Base-by-base conservation (phyloP, 1,140 invertebrate genomes). In the Macrosteles quadrilineatus region DNA sequence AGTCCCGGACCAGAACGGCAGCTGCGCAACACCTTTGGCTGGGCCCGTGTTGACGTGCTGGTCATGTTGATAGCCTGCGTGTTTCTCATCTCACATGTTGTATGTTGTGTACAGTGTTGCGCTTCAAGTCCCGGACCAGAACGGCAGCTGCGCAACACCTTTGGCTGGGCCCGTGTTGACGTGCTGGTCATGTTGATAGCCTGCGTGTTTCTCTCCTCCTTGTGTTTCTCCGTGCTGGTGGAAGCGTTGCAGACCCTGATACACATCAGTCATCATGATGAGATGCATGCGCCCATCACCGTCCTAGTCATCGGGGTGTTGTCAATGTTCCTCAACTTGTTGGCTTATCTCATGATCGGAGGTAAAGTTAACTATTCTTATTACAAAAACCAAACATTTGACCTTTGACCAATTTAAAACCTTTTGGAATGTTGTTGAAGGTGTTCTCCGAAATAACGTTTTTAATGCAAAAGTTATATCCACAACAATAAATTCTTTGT, bases 91-190 rank as follows among this genome's bases (percentile, higher is more conserved):
- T n/a, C n/a, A n/a, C n/a, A n/a, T n/a, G n/a, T n/a, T n/a, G n/a
- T n/a, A n/a, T n/a, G n/a, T n/a, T n/a, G n/a, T n/a, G n/a, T 43
- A 17, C 32, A 66, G 36, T 66, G 63, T 23, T n/a, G 36, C 12
- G 40, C 6, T 25, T n/a, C 59, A 3, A 30, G 45, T 1, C 23
- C 53, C 14, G 31, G 53, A 11, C 55, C 68, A 6, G 89, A 92
- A 71, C 85, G 85, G 25, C 86, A 86, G 68, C 83, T 95, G 69
- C 88, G 88, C 50, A 95, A 95, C 78, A 97, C 94, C 0, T 97
- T 97, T 73, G 94, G 94, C 1, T 97, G 94, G 93, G 91, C 93
- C 0, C 85, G 94, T 64, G 90, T 95, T 29, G 93, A 96, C 75
- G 89, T 96, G 0, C 80, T 95, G 3, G 90, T 89, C 50, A 90